These are phyloP conservation scores for Apistogramma diplotaenia DNA, from an alignment of 2,113 vertebrate genomes.

Conservation along the genomic window DNA sequence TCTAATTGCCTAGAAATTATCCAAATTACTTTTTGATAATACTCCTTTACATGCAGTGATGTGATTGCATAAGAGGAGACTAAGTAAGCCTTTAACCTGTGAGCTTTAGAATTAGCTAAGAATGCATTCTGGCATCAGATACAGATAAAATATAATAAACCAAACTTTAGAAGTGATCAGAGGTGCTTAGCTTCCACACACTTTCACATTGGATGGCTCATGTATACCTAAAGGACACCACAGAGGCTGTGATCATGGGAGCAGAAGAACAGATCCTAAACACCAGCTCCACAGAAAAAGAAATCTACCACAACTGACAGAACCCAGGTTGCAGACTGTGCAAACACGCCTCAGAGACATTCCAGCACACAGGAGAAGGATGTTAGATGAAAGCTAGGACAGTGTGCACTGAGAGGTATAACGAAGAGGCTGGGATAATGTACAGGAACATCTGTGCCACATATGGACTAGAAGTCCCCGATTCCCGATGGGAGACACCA, in stretches of 20 bases:
- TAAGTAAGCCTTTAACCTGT: background rate
- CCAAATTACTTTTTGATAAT: background rate
- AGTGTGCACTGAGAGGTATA: background rate
- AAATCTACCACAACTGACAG: background rate
- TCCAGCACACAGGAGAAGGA: background rate
- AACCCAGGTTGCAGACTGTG: background rate
- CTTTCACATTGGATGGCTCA: background rate
- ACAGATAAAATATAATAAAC: background rate
- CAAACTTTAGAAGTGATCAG: background rate
- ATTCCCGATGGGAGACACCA: background rate
- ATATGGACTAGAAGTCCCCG: background rate
- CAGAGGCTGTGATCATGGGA: background rate
- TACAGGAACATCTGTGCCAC: background rate
- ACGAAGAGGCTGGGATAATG: background rate
- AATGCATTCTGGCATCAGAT: fast-evolving
- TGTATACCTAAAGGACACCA: background rate
- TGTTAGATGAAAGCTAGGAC: background rate
- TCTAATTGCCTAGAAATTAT: background rate
- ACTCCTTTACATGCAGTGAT: background rate
- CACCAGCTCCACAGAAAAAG: background rate
- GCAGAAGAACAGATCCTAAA: background rate
- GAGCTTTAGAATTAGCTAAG: background rate
- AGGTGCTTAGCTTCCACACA: background rate
- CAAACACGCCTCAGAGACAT: background rate
- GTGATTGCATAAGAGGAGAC: background rate